These are phyloP conservation scores for Ramphastos sulfuratus DNA, from an alignment of 2,113 vertebrate species.

Conservation along the genomic window DNA sequence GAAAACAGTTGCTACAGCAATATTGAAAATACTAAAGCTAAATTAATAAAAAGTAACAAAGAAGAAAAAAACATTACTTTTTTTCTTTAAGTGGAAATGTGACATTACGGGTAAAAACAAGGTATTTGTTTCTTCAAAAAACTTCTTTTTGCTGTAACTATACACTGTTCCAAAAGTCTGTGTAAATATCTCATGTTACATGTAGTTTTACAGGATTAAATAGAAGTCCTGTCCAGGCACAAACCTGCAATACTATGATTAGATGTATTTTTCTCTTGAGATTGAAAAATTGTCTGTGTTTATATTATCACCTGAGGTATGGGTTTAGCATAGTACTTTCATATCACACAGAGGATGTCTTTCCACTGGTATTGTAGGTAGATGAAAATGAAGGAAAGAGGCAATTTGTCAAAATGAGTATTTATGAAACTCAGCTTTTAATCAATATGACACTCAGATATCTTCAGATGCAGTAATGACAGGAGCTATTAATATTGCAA, in stretches of 20 bases:
- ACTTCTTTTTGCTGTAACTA: neutral
- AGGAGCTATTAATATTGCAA: neutral
- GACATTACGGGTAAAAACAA: neutral
- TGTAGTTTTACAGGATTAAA: neutral
- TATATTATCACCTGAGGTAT: neutral
- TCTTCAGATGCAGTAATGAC: neutral
- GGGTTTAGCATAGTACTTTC: neutral
- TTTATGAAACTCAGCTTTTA: neutral
- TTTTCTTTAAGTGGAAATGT: neutral
- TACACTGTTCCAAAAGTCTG: neutral
- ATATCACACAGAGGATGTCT: neutral
- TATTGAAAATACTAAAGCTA: neutral
- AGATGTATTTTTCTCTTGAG: neutral
- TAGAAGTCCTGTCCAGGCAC: neutral
- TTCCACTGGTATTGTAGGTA: neutral
- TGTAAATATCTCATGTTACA: neutral
- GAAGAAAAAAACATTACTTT: accelerated
- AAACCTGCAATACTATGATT: neutral
- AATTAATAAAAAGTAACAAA: neutral
- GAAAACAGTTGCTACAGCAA: neutral
- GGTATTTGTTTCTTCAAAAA: neutral
- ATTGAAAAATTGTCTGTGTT: neutral
- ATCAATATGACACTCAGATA: neutral
- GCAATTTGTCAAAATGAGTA: neutral
- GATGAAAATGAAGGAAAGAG: neutral